A percentile compares a stretch with the other conserved stretches of the same genome.
Evolutionary conservation across 2,888 invertebrate genomes (phyloP).

Genomic region (Druceiella hillmani): DNA sequence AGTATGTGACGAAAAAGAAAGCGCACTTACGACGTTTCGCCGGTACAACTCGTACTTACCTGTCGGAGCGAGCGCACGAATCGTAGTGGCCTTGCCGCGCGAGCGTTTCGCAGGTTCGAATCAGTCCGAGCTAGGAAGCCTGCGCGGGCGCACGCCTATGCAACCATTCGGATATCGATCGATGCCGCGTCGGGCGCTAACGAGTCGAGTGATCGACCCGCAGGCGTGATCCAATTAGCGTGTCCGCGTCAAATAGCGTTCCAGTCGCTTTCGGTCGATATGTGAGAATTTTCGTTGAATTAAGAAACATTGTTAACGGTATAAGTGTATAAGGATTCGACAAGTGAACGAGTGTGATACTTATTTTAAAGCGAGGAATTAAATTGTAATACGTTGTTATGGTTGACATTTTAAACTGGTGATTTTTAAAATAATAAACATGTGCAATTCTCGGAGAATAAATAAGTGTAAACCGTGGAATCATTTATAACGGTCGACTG

Average conservation of each 20-base stretch:
- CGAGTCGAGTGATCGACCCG: conserved; percentile 23
- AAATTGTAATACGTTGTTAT: too few relatives aligned
- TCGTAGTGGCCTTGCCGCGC: conserved; percentile 56
- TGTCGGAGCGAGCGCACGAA: conserved; percentile 55
- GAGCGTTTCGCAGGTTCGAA: conserved; percentile 49
- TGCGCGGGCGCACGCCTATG: conserved; percentile 40
- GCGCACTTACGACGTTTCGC: conserved; percentile 39
- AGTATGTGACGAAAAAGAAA: conserved; percentile 31
- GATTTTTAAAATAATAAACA: too few relatives aligned
- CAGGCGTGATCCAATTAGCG: conserved; percentile 50
- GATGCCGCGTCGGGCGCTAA: not conserved
- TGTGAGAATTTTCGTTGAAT: too few relatives aligned
- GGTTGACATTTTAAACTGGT: too few relatives aligned
- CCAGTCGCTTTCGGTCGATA: too few relatives aligned
- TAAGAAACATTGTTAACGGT: too few relatives aligned
- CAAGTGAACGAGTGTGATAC: too few relatives aligned
- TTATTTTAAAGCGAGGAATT: too few relatives aligned
- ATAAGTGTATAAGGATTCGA: too few relatives aligned
- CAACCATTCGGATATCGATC: conserved; percentile 15
- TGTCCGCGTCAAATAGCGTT: conserved; percentile 50
- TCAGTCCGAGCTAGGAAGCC: conserved; percentile 51
- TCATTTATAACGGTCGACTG: not conserved
- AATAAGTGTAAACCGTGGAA: too few relatives aligned
- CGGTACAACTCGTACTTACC: conserved; percentile 40
- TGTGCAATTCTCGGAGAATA: too few relatives aligned